Evolutionary conservation across 2,113 vertebrate genomes (phyloP), one percentile per base, ranked within the genome.

Genomic region (Aegypius monachus): DNA sequence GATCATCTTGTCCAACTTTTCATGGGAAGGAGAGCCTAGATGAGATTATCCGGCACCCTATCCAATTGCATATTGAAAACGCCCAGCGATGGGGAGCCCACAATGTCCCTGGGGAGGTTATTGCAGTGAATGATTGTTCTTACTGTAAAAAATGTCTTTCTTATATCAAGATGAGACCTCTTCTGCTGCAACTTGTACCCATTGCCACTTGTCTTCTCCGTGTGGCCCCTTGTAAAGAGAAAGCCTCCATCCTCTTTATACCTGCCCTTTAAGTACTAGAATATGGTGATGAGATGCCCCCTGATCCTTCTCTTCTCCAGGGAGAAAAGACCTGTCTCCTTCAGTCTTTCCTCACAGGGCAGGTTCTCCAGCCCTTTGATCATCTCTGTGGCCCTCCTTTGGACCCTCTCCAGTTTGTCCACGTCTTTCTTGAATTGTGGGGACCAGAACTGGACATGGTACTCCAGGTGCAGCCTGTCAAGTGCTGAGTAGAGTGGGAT

Each of bases 11-110:
- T 56, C 29, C 32, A 8, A 23, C 23, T 6, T 71, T 71, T 25
- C 14, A 5, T 8, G 6, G 23, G 18, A 74, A 70, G 32, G 21
- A 19, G 27, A 59, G 9, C 50, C 19, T 29, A 25, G 25, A 8
- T 65, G 59, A 73, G 23, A 43, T 70, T 62, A 10, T 48, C 29
- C 72, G 58, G 3, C 38, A 25, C 7, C 11, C 27, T 89, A 22
- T n/a, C 17, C 29, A 45, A 6, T 5, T 1, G 1, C 10, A 27
- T 19, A 14, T 5, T 48, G n/a, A 66, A 83, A 93, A 66, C 7
- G 11, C 61, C 3, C 4, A 4, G 34, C 0, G 1, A 21, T n/a
- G 21, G 50, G 42, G 16, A 48, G 6, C n/a, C 59, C 42, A 47
- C 22, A 26, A 16, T 20, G 4, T 38, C 48, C 9, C 42, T 58